Evolutionary conservation across 2,888 invertebrate species (phyloP).

Genomic region (Ephialtes manifestator): DNA sequence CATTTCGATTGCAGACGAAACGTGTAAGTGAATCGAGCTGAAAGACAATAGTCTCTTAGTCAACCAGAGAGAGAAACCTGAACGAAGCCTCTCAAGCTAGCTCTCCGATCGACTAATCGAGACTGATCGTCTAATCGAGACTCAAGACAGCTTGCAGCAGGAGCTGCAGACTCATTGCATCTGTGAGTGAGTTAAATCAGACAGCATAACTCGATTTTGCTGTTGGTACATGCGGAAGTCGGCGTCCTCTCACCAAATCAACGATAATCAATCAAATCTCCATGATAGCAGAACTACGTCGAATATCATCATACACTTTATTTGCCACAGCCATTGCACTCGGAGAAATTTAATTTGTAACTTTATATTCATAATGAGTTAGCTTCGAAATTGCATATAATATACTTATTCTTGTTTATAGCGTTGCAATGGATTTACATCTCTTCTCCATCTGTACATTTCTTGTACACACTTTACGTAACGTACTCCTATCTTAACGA

Average conservation of each 20-base stretch:
- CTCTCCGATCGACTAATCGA: slow-evolving; percentile 59
- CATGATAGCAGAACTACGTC: not conserved
- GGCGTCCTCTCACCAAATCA: not conserved
- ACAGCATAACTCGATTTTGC: slow-evolving; percentile 11
- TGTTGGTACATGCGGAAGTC: not conserved
- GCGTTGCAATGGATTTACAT: no score
- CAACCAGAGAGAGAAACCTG: slow-evolving; percentile 15
- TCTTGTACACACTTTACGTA: no score
- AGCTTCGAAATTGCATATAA: no score
- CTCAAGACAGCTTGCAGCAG: slow-evolving; percentile 39
- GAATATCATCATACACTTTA: not conserved
- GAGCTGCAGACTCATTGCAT: slow-evolving; percentile 52
- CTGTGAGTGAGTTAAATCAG: not conserved
- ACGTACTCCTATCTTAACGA: no score
- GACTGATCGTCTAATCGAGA: slow-evolving; percentile 57
- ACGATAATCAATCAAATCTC: not conserved
- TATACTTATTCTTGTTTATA: no score
- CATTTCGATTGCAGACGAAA: slow-evolving; percentile 37
- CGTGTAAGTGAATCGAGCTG: slow-evolving; percentile 46
- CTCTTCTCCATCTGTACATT: no score
- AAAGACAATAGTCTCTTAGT: slow-evolving; percentile 42
- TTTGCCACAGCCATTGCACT: not conserved
- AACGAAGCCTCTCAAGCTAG: slow-evolving; percentile 25
- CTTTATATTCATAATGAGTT: no score
- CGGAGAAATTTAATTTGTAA: no score